Conservation (phyloP, 2,797 vertebrate species). For the Hafferia zeledoni region DNA sequence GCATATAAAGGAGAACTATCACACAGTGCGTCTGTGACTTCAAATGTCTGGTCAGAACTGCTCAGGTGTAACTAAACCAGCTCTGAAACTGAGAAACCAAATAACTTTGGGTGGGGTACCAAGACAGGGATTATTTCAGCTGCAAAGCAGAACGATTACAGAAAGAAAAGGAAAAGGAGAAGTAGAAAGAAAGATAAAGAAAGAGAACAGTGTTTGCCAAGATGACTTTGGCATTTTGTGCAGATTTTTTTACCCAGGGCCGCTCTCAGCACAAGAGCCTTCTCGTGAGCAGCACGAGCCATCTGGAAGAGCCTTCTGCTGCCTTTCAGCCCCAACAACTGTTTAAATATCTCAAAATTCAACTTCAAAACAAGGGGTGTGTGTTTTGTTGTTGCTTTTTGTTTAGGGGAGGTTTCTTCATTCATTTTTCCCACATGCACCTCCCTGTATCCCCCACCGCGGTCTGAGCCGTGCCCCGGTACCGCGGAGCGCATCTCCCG, state of each 20-base stretch:
- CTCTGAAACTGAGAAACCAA: background rate
- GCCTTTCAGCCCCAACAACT: background rate
- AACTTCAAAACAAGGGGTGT: background rate
- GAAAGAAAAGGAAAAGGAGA: background rate
- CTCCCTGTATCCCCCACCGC: background rate
- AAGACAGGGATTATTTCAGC: background rate
- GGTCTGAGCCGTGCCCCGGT: background rate
- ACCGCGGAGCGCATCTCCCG: fast-evolving
- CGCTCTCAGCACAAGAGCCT: background rate
- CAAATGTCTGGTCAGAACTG: background rate
- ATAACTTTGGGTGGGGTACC: background rate
- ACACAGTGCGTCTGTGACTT: background rate
- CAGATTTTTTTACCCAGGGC: background rate
- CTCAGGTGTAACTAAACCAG: background rate
- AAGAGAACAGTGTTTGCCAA: background rate
- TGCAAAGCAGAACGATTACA: background rate
- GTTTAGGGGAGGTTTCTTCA: background rate
- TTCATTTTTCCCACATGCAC: background rate
- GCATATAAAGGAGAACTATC: background rate
- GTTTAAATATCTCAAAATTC: background rate
- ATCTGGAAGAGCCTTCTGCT: conserved; percentile 38
- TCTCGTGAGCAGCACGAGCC: background rate
- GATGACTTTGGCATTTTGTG: background rate
- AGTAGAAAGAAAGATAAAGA: background rate
- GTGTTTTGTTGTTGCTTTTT: background rate